Conservation (phyloP, 2,888 invertebrate species). For the Pyralis farinalis region DNA sequence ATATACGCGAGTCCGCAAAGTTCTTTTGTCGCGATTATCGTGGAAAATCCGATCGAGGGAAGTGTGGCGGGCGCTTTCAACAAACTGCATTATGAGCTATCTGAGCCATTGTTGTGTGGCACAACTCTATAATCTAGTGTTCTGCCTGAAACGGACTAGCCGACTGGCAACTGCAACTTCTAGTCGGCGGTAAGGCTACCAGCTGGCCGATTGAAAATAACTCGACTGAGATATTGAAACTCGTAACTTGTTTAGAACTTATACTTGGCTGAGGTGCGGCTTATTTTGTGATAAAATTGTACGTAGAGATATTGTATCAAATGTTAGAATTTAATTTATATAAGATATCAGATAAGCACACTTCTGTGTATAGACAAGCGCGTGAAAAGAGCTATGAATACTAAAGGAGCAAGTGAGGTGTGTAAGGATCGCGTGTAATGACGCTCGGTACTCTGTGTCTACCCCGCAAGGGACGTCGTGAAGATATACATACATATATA, state of each 20-base stretch:
- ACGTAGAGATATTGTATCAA: no score
- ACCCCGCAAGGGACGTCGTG: no score
- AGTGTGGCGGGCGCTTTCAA: slow-evolving; percentile 73
- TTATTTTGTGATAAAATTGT: no score
- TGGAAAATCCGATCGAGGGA: slow-evolving; percentile 77
- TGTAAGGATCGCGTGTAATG: no score
- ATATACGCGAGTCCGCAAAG: slow-evolving; percentile 63
- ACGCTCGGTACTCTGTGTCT: no score
- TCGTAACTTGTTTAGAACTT: neutral
- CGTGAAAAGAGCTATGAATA: no score
- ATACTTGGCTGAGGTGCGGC: slow-evolving; percentile 6
- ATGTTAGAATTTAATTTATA: no score
- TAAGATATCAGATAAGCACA: no score
- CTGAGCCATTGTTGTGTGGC: slow-evolving; percentile 57
- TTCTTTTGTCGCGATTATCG: slow-evolving; percentile 80
- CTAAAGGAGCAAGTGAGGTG: no score
- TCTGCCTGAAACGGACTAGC: slow-evolving; percentile 23
- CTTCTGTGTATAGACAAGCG: no score
- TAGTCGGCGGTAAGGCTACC: slow-evolving; percentile 3
- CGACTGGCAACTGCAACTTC: slow-evolving; percentile 26
- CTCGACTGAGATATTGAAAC: neutral
- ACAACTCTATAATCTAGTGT: slow-evolving; percentile 57
- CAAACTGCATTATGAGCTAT: slow-evolving; percentile 79
- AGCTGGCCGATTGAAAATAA: slow-evolving; percentile 4
- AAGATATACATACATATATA: no score